These are phyloP conservation scores for Scaptomyza caliginosa DNA, from an alignment of 2,888 invertebrate species.

Conservation along the genomic window DNA sequence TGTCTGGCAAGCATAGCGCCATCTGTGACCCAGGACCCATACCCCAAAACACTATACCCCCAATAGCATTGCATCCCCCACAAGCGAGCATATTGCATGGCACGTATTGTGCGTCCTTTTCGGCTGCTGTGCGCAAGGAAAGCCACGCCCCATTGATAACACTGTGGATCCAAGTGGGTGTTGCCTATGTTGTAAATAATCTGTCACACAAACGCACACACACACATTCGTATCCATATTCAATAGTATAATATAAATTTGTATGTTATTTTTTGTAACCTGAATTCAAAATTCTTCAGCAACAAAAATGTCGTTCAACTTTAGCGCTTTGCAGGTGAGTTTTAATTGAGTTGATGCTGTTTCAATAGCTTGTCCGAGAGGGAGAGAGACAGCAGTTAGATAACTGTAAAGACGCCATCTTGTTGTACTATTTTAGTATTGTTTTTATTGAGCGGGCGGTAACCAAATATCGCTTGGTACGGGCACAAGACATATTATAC, in stretches of 20 bases:
- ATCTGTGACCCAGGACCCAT: constrained; percentile 43
- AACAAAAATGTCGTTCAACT: constrained; percentile 80
- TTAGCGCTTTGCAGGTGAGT: constrained; percentile 83
- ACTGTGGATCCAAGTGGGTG: not conserved
- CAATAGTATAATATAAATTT: not conserved
- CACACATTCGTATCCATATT: too few relatives aligned
- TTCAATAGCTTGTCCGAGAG: not conserved
- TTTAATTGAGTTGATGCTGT: constrained; percentile 34
- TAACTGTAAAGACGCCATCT: constrained; percentile 26
- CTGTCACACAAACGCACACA: not conserved
- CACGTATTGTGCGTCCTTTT: constrained; percentile 2
- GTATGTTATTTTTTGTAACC: not conserved
- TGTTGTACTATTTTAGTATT: constrained; percentile 5
- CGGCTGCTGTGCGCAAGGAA: constrained; percentile 30
- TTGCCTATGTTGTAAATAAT: constrained; percentile 9
- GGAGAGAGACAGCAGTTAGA: not conserved
- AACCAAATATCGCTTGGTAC: constrained; percentile 32
- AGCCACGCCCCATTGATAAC: constrained; percentile 42
- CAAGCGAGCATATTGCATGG: not conserved
- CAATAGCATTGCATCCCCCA: constrained; percentile 1
- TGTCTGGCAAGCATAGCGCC: constrained; percentile 47
- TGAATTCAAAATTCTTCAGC: constrained; percentile 25
- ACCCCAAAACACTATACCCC: not conserved
- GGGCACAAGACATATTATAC: constrained; percentile 5
- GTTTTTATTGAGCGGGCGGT: constrained; percentile 15